These are phyloP conservation scores for Phytoseiulus persimilis DNA, from an alignment of 2,888 invertebrate species.

Conservation along the genomic window DNA sequence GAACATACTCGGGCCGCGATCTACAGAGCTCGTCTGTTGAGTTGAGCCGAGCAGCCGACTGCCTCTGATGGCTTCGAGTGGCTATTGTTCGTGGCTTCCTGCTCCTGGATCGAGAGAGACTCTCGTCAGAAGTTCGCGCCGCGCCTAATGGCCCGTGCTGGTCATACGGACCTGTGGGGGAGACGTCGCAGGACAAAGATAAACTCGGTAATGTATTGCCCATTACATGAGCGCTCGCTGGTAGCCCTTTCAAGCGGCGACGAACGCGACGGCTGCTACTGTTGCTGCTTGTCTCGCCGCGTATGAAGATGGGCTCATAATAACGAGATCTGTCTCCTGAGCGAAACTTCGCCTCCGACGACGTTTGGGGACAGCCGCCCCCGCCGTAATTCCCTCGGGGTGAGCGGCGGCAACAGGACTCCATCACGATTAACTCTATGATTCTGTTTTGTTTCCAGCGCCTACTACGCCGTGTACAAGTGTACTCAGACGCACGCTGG, in stretches of 20 bases:
- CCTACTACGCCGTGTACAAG: slow-evolving; percentile 21
- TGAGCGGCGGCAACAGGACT: background rate
- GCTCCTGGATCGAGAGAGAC: background rate
- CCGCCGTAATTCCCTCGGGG: background rate
- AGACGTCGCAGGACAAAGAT: background rate
- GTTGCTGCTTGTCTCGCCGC: background rate
- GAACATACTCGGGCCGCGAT: background rate
- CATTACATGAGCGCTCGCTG: background rate
- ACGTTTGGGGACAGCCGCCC: background rate
- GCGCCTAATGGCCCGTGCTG: background rate
- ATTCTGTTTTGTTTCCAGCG: background rate
- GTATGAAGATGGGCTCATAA: background rate
- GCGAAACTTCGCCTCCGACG: background rate
- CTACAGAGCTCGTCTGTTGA: background rate
- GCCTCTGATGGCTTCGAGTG: background rate
- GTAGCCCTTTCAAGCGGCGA: background rate
- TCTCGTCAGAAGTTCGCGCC: background rate
- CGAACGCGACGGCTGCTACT: background rate
- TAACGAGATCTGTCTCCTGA: background rate
- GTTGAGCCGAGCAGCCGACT: background rate
- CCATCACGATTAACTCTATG: background rate
- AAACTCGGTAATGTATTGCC: background rate
- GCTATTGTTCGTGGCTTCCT: background rate
- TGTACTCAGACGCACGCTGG: slow-evolving; percentile 29
- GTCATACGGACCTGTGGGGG: background rate